A percentile compares a stretch with the other conserved stretches of the same genome.
phyloP scores from a whole-genome alignment of 2,797 vertebrate species.

The Malacoraja senta region DNA sequence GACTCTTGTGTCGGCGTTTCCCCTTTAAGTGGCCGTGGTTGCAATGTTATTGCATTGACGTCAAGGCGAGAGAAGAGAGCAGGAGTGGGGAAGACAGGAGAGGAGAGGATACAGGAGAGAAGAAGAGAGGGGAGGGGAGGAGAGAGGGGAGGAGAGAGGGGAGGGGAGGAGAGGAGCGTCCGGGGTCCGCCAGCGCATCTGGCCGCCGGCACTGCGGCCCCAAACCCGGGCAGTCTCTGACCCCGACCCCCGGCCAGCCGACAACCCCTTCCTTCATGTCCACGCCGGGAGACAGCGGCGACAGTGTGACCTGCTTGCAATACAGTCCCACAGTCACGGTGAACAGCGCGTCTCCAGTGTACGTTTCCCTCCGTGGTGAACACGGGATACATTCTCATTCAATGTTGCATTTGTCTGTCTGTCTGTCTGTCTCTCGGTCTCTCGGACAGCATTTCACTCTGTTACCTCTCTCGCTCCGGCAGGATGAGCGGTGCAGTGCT shows the following conservation, averaged over 20 bases:
- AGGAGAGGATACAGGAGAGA: too few relatives aligned
- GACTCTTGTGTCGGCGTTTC: neutral
- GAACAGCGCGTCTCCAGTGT: neutral
- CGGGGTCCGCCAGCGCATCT: neutral
- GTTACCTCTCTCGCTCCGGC: neutral
- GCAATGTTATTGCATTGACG: neutral
- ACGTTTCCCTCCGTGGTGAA: neutral
- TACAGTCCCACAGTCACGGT: neutral
- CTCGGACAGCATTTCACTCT: neutral
- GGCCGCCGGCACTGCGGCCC: neutral
- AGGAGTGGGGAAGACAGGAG: too few relatives aligned
- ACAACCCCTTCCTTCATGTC: neutral
- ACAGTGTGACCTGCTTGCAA: constrained; percentile 10
- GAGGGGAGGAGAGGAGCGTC: neutral
- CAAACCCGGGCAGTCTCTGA: neutral
- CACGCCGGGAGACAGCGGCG: neutral
- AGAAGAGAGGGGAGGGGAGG: too few relatives aligned
- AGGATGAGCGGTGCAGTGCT: neutral
- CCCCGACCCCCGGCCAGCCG: too few relatives aligned
- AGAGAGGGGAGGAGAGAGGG: too few relatives aligned
- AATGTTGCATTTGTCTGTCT: neutral
- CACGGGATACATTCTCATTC: neutral
- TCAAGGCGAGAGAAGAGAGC: neutral
- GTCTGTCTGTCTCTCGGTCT: too few relatives aligned
- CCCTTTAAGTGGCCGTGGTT: neutral